Evolutionary conservation across 2,113 vertebrate genomes (phyloP).

Genomic region (Sinosuthora webbiana): DNA sequence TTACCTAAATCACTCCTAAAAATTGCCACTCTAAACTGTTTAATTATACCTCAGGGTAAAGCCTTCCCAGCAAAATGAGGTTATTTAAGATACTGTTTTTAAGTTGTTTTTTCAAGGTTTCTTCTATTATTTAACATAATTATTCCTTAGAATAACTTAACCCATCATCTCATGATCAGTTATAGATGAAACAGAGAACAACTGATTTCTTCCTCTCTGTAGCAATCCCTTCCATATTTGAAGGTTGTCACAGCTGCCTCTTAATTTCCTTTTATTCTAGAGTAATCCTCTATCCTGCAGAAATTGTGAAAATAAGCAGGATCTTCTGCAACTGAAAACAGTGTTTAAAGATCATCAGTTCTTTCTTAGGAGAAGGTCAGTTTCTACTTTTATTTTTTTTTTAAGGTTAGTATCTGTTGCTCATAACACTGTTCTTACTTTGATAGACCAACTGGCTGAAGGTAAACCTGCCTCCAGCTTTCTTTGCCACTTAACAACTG

Average conservation of each 20-base stretch:
- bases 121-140: background rate
- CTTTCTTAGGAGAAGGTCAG: background rate
- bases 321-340: background rate
- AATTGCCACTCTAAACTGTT: background rate
- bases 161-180: background rate
- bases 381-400: background rate
- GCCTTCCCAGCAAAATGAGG: background rate
- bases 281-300: background rate
- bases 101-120: background rate
- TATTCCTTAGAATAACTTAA: background rate
- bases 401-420: background rate
- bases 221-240: background rate
- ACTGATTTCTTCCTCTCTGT: background rate
- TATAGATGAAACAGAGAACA: background rate
- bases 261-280: background rate
- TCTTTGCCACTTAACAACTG: background rate
- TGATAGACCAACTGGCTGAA: background rate
- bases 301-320: background rate
- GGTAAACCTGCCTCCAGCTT: background rate
- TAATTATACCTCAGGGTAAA: background rate
- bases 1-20: background rate
- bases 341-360: background rate
- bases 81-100: background rate
- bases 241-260: background rate
- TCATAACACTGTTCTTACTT: background rate